A percentile compares a stretch with the other conserved stretches of the same genome.
phyloP scores from a whole-genome alignment of 2,888 invertebrate genomes.

The Hydropsyche betteni region DNA sequence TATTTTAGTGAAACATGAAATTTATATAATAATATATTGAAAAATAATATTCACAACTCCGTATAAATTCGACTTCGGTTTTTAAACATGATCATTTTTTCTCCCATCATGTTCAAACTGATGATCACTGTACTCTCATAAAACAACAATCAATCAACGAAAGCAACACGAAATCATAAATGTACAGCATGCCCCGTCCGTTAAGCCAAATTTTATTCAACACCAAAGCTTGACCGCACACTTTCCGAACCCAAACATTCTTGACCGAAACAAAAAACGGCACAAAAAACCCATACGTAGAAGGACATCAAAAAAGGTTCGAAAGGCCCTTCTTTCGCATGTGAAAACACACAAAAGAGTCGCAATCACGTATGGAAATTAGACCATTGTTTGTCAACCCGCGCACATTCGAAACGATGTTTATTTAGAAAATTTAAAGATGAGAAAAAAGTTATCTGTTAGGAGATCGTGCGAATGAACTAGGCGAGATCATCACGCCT shows the following conservation, averaged over 20 bases:
- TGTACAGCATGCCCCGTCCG: neutral
- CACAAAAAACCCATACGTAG: slow-evolving; percentile 36
- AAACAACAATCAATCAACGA: slow-evolving; percentile 4
- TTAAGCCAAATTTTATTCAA: too few relatives aligned
- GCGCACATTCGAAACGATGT: neutral
- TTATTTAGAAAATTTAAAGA: neutral
- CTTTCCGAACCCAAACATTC: slow-evolving; percentile 41
- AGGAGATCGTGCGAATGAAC: slow-evolving; percentile 16
- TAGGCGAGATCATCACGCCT: slow-evolving; percentile 1
- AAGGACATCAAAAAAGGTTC: slow-evolving; percentile 36
- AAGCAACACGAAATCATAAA: neutral
- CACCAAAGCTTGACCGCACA: neutral
- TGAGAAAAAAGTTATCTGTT: neutral
- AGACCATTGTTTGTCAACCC: slow-evolving; percentile 39
- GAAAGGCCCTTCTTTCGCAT: too few relatives aligned
- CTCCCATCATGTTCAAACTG: too few relatives aligned
- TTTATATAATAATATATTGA: neutral
- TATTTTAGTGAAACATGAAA: neutral
- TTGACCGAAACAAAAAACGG: slow-evolving; percentile 38
- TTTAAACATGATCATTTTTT: too few relatives aligned
- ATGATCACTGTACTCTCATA: too few relatives aligned
- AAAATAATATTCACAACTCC: neutral
- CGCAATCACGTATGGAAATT: slow-evolving; percentile 51
- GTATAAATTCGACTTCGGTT: neutral
- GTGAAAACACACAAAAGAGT: slow-evolving; percentile 32